Base-by-base conservation (phyloP, 2,888 invertebrate species). In the Hydropsyche betteni region DNA sequence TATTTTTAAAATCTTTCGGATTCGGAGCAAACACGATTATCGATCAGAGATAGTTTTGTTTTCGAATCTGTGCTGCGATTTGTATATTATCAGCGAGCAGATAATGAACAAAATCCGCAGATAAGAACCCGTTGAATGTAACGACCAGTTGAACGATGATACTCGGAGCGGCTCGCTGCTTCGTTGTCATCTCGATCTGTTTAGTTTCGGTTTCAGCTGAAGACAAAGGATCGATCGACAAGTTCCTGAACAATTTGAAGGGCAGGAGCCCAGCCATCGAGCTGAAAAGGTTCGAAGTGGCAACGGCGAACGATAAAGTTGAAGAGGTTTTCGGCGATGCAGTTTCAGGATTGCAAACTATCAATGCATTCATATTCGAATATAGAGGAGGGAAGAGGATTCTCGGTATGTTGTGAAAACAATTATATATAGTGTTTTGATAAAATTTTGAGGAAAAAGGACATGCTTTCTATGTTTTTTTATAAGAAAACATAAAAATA, bases 301-400 rank as follows among this genome's bases (percentile, higher is more conserved):
- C 70, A 7, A n/a, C 69, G 6, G 14, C 24, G 33, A 34, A 70
- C 5, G 16, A 58, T 38, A 16, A 36, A n/a, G 33, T 53, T 5
- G 55, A 53, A 12, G 51, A 16, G 24, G n/a, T 52, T 5, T 50
- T 61, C 68, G 58, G 12, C 0, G 72, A 68, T n/a, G 38, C 38
- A 7, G 68, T 53, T 55, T 55, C 74, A 6, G 24, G 38, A 38
- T 24, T 76, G 53, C 68, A 72, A 33, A 76, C 68, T 8, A 36
- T 76, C 24, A 70, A 76, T 33, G 68, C 76, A 4, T 76, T 38
- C 69, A 73, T 76, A 4, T 76, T 68, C 50, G 76, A 76, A 55
- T 76, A 76, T 68, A 44, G 61, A 38, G n/a, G 64, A n/a, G 76
- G 76, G 24, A 50, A 33, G 12, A 72, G 76, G 68, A 53, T 76